Conservation (phyloP, 2,113 vertebrate genomes). For the Chrysemys picta region DNA sequence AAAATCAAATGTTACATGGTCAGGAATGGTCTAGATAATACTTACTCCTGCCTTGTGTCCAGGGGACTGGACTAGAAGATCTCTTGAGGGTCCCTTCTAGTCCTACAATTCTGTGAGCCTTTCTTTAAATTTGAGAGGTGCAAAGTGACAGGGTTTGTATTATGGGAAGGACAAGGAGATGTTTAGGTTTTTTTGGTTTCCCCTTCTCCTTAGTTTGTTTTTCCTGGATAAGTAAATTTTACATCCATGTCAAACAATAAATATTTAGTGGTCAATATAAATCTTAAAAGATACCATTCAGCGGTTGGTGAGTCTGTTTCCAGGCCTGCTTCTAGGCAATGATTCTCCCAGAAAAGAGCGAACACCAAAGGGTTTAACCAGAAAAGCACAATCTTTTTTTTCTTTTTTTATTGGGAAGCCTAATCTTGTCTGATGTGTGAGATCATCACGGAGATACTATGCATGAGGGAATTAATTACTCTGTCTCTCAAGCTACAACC, state of each 20-base stretch:
- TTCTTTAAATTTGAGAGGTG: background rate
- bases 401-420: background rate
- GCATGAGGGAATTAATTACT: background rate
- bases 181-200: fast-evolving
- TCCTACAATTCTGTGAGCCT: background rate
- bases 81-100: no score
- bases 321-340: background rate
- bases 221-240: background rate
- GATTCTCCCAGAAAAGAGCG: background rate
- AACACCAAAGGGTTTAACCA: background rate
- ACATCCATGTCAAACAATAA: background rate
- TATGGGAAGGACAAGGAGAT: background rate
- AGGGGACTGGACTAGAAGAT: no score
- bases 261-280: background rate
- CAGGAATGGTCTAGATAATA: no score
- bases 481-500: background rate
- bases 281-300: background rate
- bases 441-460: background rate
- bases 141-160: background rate
- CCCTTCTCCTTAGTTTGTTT: background rate
- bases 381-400: background rate
- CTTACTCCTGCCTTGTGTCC: no score
- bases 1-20: background rate
- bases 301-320: background rate
- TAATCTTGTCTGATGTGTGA: background rate